phyloP scores from a whole-genome alignment of 2,888 invertebrate genomes.

The Diarsia rubi region DNA sequence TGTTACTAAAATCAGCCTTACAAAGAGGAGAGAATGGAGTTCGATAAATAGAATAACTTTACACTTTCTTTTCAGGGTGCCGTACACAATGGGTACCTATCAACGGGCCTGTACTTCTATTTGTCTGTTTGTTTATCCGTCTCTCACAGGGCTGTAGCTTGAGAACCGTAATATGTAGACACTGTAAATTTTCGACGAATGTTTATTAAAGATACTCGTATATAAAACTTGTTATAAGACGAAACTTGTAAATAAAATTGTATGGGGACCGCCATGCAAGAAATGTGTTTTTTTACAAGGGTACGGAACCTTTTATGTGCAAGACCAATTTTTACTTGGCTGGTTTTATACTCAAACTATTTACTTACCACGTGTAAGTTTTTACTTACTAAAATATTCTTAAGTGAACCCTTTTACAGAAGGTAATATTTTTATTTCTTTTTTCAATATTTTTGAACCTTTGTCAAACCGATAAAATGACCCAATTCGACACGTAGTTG shows the following conservation, averaged over 20 bases:
- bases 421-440: conserved; percentile 6
- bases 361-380: background rate
- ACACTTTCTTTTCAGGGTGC: background rate
- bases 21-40: conserved; percentile 1
- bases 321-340: background rate
- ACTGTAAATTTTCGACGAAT: background rate
- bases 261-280: too few relatives aligned
- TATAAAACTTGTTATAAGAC: too few relatives aligned
- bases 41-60: conserved; percentile 2
- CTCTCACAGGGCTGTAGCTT: background rate
- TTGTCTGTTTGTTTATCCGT: too few relatives aligned
- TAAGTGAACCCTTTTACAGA: background rate
- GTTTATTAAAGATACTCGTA: too few relatives aligned
- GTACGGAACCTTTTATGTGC: background rate
- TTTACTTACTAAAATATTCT: background rate
- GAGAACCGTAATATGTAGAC: background rate
- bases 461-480: conserved; percentile 34
- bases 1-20: conserved; percentile 7
- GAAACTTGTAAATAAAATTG: too few relatives aligned
- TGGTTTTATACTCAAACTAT: background rate
- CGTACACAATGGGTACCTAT: background rate
- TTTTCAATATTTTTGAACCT: conserved; percentile 26
- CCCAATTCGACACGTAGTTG: conserved; percentile 20
- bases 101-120: too few relatives aligned
- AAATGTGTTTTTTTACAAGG: background rate